phyloP scores from a whole-genome alignment of 1,140 invertebrate genomes.

The Pseudobourletiella spinata region DNA sequence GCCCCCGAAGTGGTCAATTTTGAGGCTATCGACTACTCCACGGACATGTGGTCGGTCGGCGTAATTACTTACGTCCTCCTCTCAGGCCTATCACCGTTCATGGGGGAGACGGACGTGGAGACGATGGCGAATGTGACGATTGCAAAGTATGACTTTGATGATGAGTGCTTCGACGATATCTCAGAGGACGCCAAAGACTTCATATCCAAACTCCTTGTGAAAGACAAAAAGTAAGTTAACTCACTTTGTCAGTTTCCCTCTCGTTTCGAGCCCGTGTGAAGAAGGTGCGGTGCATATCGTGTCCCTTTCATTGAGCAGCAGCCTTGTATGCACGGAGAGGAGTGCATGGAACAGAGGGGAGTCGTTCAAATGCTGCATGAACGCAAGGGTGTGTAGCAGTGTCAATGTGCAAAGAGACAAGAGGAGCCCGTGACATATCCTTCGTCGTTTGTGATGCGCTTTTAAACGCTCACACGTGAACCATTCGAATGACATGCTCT shows the following conservation, averaged over 20 bases:
- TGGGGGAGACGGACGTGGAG: slow-evolving; percentile 93
- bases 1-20: slow-evolving; percentile 98
- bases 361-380: too few species aligned
- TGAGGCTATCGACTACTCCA: slow-evolving; percentile 77
- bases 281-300: neutral
- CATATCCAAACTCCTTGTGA: slow-evolving; percentile 73
- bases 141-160: slow-evolving; percentile 90
- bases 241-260: slow-evolving; percentile 28
- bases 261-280: too few species aligned
- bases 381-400: too few species aligned
- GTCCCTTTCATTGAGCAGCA: neutral
- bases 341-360: too few species aligned
- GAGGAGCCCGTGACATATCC: too few species aligned
- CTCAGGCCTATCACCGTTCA: slow-evolving; percentile 94
- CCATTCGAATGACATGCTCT: too few species aligned
- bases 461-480: too few species aligned
- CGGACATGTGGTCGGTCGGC: slow-evolving; percentile 83
- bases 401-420: too few species aligned
- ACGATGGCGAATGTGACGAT: slow-evolving; percentile 95
- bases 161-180: slow-evolving; percentile 84
- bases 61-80: slow-evolving; percentile 57
- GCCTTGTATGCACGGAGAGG: too few species aligned
- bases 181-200: slow-evolving; percentile 89
- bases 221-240: slow-evolving; percentile 74
- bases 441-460: too few species aligned